Evolutionary conservation across 2,888 invertebrate species (phyloP), one percentile per base, ranked within the genome.

Genomic region (Lucinisca nassula): DNA sequence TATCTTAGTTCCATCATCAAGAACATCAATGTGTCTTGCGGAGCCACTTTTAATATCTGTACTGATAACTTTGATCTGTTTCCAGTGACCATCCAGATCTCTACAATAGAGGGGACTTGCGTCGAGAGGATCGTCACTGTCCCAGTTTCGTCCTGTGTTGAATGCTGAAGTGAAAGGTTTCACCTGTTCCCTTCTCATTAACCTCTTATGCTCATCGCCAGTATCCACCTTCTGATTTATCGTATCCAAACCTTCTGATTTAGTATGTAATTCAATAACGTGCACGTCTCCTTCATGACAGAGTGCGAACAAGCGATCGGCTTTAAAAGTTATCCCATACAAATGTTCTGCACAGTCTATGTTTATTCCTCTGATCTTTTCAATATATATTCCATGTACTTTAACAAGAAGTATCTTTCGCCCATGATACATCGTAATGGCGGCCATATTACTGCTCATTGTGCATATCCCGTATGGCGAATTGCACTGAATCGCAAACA

Each of bases 271-370:
- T 24, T 85, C 87, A 1, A 85, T 67, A 2, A 85, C 77, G 37
- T 89, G 89, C 2, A 89, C 78, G 17, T 87, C 85, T 8, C 89
- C 89, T 24, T 67, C 75, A n/a, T 79, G 79, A 55, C 89, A 87
- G 27, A 89, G 72, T 3, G 85, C 85, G 32, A 79, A 85, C 30
- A 74, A 80, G 0, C 77, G 37, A 12, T 78, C 86, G 3, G 72
- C 49, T n/a, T 45, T 17, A 49, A 51, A 85, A 32, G 78, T 74
- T 3, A 89, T 85, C 3, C 84, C 87, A 49, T 74, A 83, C 10
- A 89, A 58, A 12, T 86, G 49, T 30, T 87, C 80, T 14, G 73
- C 61, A 55, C 89, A 89, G 14, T 58, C 61, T 0, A 89, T 72
- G 40, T 83, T 70, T 1, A 85, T 32, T 49, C 87, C 89, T 37